Evolutionary conservation across 1,140 invertebrate genomes (phyloP).

Genomic region (Apis florea): DNA sequence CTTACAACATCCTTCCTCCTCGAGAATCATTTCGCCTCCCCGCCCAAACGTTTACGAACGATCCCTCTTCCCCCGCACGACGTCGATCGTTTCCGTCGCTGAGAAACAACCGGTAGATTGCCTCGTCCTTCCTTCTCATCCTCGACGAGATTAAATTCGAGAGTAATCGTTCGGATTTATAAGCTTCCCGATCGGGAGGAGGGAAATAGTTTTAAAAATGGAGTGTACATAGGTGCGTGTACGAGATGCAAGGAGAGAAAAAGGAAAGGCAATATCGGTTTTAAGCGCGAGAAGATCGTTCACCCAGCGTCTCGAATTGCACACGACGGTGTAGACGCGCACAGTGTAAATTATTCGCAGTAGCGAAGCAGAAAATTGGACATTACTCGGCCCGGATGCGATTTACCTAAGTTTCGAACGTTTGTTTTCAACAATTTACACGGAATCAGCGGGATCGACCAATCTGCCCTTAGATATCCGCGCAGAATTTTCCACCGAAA

Average conservation of each 20-base stretch:
- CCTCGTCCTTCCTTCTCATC: not conserved
- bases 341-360: not conserved
- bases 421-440: not conserved
- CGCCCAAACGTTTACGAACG: conserved; percentile 60
- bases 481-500: not conserved
- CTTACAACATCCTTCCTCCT: conserved; percentile 67
- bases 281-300: not conserved
- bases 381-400: no score
- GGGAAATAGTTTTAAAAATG: not conserved
- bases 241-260: not conserved
- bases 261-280: not conserved
- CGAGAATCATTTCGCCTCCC: conserved; percentile 46
- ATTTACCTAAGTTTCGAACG: not conserved
- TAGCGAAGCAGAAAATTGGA: conserved; percentile 3
- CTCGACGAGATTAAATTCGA: conserved; percentile 3
- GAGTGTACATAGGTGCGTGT: not conserved
- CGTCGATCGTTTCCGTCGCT: conserved; percentile 47
- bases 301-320: not conserved
- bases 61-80: conserved; percentile 37
- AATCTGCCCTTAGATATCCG: not conserved
- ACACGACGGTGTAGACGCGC: not conserved
- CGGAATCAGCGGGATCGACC: not conserved
- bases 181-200: not conserved
- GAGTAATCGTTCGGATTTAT: conserved; percentile 23
- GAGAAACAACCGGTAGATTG: conserved; percentile 30